Evolutionary conservation across 2,888 invertebrate species (phyloP), one percentile per base, ranked within the genome.

Genomic region (Capitulum mitella): DNA sequence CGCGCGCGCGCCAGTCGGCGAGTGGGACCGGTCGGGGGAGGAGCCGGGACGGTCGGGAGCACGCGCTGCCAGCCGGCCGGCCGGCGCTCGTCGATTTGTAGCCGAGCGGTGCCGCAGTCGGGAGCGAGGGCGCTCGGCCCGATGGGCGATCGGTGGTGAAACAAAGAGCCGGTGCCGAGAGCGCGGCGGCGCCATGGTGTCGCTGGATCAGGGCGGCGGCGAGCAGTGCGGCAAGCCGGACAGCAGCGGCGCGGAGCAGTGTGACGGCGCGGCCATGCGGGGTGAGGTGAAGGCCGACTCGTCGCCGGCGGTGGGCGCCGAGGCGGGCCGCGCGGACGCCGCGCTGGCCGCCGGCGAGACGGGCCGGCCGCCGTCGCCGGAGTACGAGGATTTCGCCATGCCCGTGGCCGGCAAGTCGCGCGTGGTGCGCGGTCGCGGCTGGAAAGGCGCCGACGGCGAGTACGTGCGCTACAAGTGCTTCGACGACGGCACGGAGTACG

Each of bases 401-500:
- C 81, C 82, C 2, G 83, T 83, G 61, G 80, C 81, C 29, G 84
- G 84, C 74, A 83, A 83, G 78, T 83, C 83, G 61, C 82, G 82
- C 61, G 82, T 82, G 37, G 80, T 83, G 48, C 82, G 81, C 74
- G 84, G 83, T 61, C 81, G 82, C 78, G 83, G 82, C 26, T 84
- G 83, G 83, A 83, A 81, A 48, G 54, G 78, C 32, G 79, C 80
- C 76, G 78, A 74, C 34, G 84, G 84, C 34, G 82, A 81, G n/a
- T 83, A 83, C 81, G 81, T 82, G 32, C 82, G 83, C 79, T 84
- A 83, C 80, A 81, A 82, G 19, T 84, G 83, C 80, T 82, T 83
- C 78, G 82, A 83, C 58, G 83, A 84, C 79, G 83, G 82, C 64
- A 77, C 83, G 43, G 84, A 84, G 76, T 87, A 87, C 82, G 84